Conservation (phyloP, 1,140 invertebrate species). For the Eulimnadia texana region DNA sequence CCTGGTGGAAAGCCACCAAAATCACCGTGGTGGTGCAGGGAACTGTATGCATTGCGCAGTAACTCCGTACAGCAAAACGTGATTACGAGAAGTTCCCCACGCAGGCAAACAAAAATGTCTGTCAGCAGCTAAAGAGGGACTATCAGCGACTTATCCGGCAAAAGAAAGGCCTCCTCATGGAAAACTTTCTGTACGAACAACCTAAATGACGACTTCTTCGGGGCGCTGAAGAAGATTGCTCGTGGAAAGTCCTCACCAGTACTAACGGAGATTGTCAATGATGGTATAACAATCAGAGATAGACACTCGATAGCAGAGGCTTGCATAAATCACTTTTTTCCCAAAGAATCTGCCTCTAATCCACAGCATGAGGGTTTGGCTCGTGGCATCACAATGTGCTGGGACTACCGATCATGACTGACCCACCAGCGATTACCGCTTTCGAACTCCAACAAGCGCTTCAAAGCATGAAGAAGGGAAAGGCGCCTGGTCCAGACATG, state of each 20-base stretch:
- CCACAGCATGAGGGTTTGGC: neutral
- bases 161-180: neutral
- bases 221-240: neutral
- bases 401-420: neutral
- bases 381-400: neutral
- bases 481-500: slow-evolving; percentile 24
- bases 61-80: too few species aligned
- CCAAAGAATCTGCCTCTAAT: neutral
- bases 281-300: slow-evolving; percentile 1
- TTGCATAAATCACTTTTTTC: neutral
- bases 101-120: too few species aligned
- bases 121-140: too few species aligned
- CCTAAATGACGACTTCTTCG: neutral
- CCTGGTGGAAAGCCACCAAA: too few species aligned
- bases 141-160: neutral
- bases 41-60: too few species aligned
- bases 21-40: too few species aligned
- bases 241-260: neutral
- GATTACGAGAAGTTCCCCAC: too few species aligned
- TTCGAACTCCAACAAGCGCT: neutral
- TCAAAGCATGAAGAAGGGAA: slow-evolving; percentile 16
- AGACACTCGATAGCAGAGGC: neutral
- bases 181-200: neutral
- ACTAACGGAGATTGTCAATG: neutral
- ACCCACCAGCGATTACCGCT: neutral